phyloP scores from a whole-genome alignment of 2,113 vertebrate species.

The Pimephales promelas region DNA sequence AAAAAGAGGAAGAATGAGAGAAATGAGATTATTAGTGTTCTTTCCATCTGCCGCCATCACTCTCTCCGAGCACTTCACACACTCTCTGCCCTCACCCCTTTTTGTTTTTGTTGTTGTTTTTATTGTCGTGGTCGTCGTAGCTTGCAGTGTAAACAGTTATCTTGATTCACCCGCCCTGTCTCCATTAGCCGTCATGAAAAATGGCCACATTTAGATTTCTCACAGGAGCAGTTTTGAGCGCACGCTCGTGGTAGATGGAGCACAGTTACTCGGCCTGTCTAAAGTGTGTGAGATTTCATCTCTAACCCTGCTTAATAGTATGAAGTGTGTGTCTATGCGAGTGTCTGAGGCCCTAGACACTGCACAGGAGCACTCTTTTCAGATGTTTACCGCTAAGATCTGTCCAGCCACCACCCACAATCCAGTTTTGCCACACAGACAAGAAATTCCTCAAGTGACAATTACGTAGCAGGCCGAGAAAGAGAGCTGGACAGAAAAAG shows the following conservation, averaged over 20 bases:
- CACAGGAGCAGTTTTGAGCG: constrained; percentile 21
- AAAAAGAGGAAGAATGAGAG: constrained; percentile 42
- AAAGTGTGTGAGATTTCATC: constrained; percentile 21
- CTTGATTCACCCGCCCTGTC: constrained; percentile 55
- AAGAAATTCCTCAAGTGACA: constrained; percentile 50
- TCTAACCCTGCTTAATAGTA: constrained; percentile 8
- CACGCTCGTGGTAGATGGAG: not conserved
- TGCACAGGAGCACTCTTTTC: constrained; percentile 35
- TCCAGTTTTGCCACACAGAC: constrained; percentile 53
- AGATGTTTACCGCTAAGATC: constrained; percentile 52
- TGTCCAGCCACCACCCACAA: constrained; percentile 37
- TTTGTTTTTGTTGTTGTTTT: constrained; percentile 58
- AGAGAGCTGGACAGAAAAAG: not conserved
- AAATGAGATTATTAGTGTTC: constrained; percentile 51
- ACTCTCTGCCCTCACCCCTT: constrained; percentile 50
- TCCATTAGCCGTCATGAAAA: constrained; percentile 57
- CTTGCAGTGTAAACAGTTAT: constrained; percentile 61
- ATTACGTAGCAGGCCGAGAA: not conserved
- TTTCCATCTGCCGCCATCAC: constrained; percentile 47
- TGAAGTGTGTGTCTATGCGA: constrained; percentile 30
- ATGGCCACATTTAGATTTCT: constrained; percentile 54
- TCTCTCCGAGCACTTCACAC: constrained; percentile 55
- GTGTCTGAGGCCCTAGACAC: not conserved
- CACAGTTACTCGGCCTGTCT: not conserved
- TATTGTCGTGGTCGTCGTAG: constrained; percentile 59